A percentile compares a stretch with the other conserved stretches of the same genome.
These are phyloP conservation scores for Mythimna lalbum DNA, from an alignment of 2,888 invertebrate species.

Conservation along the genomic window DNA sequence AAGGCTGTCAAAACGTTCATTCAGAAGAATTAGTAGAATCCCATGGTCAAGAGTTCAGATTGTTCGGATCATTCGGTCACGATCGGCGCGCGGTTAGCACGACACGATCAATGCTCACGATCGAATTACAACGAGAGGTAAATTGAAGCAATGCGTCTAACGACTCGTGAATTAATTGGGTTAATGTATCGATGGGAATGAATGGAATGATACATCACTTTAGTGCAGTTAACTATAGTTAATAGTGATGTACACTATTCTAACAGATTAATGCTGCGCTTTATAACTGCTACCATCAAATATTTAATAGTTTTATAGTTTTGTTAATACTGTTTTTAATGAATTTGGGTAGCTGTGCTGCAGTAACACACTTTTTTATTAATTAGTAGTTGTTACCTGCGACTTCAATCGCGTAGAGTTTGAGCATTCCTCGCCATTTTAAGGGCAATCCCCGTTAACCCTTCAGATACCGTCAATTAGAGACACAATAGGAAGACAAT, in stretches of 20 bases:
- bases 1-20: constrained; percentile 61
- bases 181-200: constrained; percentile 62
- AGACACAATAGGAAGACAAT: too few relatives aligned
- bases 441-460: too few relatives aligned
- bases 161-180: constrained; percentile 62
- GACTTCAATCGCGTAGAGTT: too few relatives aligned
- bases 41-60: constrained; percentile 68
- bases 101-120: constrained; percentile 73
- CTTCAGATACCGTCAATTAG: too few relatives aligned
- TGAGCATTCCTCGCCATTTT: too few relatives aligned
- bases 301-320: constrained; percentile 41
- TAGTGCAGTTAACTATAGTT: constrained; percentile 53
- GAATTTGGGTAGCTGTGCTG: constrained; percentile 11
- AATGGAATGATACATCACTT: constrained; percentile 60
- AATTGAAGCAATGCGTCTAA: constrained; percentile 56
- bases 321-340: constrained; percentile 21
- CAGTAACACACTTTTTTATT: constrained; percentile 16
- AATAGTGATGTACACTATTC: constrained; percentile 43
- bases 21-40: constrained; percentile 47
- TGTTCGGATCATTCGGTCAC: constrained; percentile 75
- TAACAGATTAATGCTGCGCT: constrained; percentile 30
- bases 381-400: neutral
- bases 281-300: constrained; percentile 24
- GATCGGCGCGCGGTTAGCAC: constrained; percentile 71
- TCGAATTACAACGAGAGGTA: constrained; percentile 66